Percentiles rank a stretch among this genome's conserved stretches.
These are phyloP conservation scores for Kryptolebias ocellatus DNA, from an alignment of 2,797 vertebrate genomes.

Conservation along the genomic window DNA sequence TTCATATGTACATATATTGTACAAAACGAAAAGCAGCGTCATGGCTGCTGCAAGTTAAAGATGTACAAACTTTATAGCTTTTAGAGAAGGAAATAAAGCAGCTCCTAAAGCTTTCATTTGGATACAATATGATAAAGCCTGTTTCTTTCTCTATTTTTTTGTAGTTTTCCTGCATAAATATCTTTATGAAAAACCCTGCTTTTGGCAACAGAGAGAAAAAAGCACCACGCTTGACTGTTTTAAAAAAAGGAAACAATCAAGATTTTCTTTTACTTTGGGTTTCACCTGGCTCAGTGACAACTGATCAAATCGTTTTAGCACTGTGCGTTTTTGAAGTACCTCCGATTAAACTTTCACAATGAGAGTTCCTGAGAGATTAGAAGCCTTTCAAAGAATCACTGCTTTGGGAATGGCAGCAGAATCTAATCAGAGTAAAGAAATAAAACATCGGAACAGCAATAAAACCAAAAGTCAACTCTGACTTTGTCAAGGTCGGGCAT, in stretches of 20 bases:
- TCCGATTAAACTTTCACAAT: conserved; percentile 23
- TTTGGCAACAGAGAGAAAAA: conserved; percentile 48
- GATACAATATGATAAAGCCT: conserved; percentile 74
- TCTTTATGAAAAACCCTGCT: conserved; percentile 60
- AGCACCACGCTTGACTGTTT: conserved; percentile 39
- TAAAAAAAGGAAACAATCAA: conserved; percentile 20
- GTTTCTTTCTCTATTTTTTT: conserved; percentile 51
- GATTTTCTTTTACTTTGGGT: conserved; percentile 23
- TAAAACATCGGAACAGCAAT: neutral
- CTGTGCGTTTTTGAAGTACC: conserved; percentile 31
- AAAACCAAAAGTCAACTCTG: conserved; percentile 18
- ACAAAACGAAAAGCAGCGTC: conserved; percentile 80
- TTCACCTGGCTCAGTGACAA: conserved; percentile 27
- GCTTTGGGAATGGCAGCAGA: conserved; percentile 23
- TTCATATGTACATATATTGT: conserved; percentile 92
- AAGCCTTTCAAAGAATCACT: conserved; percentile 26
- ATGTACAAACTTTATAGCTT: conserved; percentile 75
- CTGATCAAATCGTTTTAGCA: conserved; percentile 43
- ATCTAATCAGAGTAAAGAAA: conserved; percentile 37
- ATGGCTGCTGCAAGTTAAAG: conserved; percentile 75
- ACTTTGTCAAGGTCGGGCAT: conserved; percentile 21
- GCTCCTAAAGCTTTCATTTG: conserved; percentile 75
- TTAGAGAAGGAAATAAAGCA: conserved; percentile 64
- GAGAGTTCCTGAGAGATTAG: conserved; percentile 58
- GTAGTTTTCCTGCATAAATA: conserved; percentile 56